A percentile compares a stretch with the other conserved stretches of the same genome.
These are phyloP conservation scores for Sphyrna mokarran DNA, from an alignment of 2,113 vertebrate species.

Conservation along the genomic window DNA sequence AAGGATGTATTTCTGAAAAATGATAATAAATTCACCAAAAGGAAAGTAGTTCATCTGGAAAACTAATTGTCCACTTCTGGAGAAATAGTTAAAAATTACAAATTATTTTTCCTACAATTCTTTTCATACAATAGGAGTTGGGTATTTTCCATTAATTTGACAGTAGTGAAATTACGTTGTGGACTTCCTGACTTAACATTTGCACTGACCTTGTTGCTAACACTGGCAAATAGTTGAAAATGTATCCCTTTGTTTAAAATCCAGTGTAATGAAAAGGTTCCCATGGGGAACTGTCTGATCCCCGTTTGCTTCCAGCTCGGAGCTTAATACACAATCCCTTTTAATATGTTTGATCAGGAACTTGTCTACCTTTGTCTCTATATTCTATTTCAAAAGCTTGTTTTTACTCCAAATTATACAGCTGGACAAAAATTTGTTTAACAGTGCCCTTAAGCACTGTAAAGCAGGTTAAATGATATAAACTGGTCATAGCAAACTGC, in stretches of 20 bases:
- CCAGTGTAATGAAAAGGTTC: not conserved
- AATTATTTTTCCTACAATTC: not conserved
- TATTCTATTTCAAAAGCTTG: not conserved
- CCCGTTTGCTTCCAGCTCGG: not conserved
- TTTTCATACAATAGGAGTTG: not conserved
- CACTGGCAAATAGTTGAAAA: not conserved
- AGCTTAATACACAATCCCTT: not conserved
- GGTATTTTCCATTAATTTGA: not conserved
- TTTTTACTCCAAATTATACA: not conserved
- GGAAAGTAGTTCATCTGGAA: not conserved
- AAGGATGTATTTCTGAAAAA: not conserved
- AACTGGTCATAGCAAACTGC: not conserved
- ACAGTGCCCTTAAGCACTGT: not conserved
- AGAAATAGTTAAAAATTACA: not conserved
- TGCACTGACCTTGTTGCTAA: not conserved
- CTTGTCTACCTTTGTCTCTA: not conserved
- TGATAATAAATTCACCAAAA: not conserved
- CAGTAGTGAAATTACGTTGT: not conserved
- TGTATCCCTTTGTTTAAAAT: not conserved
- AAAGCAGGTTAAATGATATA: not conserved
- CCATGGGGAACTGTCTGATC: not conserved
- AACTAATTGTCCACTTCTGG: not conserved
- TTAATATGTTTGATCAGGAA: not conserved
- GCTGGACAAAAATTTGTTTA: not conserved
- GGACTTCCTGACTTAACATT: not conserved